Base-by-base conservation (phyloP, 2,797 vertebrate species). In the Loriculus beryllinus region DNA sequence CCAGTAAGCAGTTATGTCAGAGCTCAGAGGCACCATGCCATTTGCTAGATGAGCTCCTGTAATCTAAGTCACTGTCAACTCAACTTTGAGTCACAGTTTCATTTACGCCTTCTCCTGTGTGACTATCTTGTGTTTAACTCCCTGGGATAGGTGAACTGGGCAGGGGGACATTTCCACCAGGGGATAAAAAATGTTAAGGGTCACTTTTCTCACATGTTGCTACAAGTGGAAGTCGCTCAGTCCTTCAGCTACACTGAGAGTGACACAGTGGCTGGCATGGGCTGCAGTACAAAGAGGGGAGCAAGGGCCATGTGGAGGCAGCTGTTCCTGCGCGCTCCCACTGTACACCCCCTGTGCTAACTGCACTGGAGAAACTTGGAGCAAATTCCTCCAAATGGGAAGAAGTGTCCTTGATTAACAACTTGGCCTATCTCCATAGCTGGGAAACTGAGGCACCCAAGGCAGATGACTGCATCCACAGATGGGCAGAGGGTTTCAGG, bases 371-470 rank as follows among this genome's bases (percentile, higher is more conserved):
- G 60, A 26, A 42, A 39, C 26, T 54, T n/a, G 70, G 63, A 88
- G 39, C 39, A 56, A 83, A 56, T 8, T 1, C n/a, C 70, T 77
- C 74, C 47, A 26, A 49, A 33, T 1, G 13, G 65, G 57, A 49
- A 37, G 42, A 71, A n/a, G 37, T 75, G 56, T 56, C 86, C 57
- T 59, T 57, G 56, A 60, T 71, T 47, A 85, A 43, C 47, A 39
- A 3, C 49, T n/a, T 92, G 86, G 72, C 48, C 74, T 82, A 35
- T 54, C 57, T 71, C 62, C 77, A 49, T 20, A 23, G 62, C 54
- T n/a, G 77, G 94, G 96, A 94, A 92, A 92, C 92, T 81, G 90
- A 95, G 92, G 95, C 83, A 92, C 45, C 14, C 37, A 29, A 52
- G 54, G 63, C 77, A 86, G 86, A 91, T 71, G 69, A 93, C 64